Percentiles rank a stretch among this genome's conserved stretches.
phyloP scores from a whole-genome alignment of 2,888 invertebrate species.

The Xylota sylvarum region DNA sequence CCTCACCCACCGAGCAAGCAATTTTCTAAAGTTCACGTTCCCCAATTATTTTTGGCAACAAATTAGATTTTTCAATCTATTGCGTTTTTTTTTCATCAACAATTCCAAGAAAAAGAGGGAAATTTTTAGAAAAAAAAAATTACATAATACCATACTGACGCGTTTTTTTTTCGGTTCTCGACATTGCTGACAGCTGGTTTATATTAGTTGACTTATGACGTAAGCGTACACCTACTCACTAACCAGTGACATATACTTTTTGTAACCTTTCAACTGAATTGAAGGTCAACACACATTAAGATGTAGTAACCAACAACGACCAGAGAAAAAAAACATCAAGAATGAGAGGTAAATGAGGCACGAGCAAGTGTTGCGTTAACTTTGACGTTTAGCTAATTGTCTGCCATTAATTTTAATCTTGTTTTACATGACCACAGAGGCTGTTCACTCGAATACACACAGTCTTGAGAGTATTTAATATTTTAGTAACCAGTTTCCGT shows the following conservation, averaged over 20 bases:
- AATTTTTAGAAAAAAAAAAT: background rate
- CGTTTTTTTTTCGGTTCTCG: slow-evolving; percentile 9
- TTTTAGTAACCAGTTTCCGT: slow-evolving; percentile 39
- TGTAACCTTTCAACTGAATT: slow-evolving; percentile 49
- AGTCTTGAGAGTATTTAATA: slow-evolving; percentile 2
- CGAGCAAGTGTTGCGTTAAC: slow-evolving; percentile 12
- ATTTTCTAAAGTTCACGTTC: background rate
- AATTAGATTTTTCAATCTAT: slow-evolving; percentile 1
- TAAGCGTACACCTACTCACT: slow-evolving; percentile 54
- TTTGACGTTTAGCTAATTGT: slow-evolving; percentile 58
- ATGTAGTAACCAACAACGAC: slow-evolving; percentile 1
- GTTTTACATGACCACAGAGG: slow-evolving; percentile 40
- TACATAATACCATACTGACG: slow-evolving; percentile 30
- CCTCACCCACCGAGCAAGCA: background rate
- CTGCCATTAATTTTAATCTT: slow-evolving; percentile 62
- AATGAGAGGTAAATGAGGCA: background rate
- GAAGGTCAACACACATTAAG: slow-evolving; percentile 54
- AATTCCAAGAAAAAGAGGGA: too few species aligned
- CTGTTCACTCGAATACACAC: slow-evolving; percentile 37
- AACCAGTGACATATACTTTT: slow-evolving; percentile 33
- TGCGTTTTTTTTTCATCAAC: background rate
- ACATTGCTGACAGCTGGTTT: slow-evolving; percentile 43
- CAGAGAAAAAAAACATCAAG: background rate
- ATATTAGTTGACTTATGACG: slow-evolving; percentile 38
- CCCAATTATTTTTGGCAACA: slow-evolving; percentile 14